Percentiles rank a stretch among this genome's conserved stretches.
phyloP scores from a whole-genome alignment of 2,888 invertebrate genomes.

The Lomographa bimaculata region DNA sequence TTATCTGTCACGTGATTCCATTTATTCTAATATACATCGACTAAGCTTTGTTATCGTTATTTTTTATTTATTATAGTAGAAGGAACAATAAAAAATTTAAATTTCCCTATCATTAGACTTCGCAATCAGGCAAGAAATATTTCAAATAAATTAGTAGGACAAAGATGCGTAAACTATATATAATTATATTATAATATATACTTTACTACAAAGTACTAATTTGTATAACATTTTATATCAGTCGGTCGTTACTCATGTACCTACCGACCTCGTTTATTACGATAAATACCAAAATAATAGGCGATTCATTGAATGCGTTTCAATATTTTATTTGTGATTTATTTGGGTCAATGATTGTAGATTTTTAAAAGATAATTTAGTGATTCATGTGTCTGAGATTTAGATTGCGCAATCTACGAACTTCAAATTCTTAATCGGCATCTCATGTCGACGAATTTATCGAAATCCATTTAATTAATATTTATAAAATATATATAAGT shows the following conservation, averaged over 20 bases:
- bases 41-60: conserved; percentile 15
- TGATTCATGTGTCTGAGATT: conserved; percentile 17
- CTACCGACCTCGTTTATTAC: conserved; percentile 14
- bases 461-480: conserved; percentile 1
- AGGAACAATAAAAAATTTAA: too few relatives aligned
- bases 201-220: too few relatives aligned
- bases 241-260: neutral
- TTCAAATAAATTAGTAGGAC: too few relatives aligned
- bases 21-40: conserved; percentile 20
- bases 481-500: neutral
- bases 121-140: too few relatives aligned
- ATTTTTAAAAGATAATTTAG: conserved; percentile 19
- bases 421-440: conserved; percentile 12
- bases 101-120: too few relatives aligned
- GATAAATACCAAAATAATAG: conserved; percentile 11
- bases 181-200: too few relatives aligned
- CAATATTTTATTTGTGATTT: conserved; percentile 12
- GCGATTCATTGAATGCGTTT: conserved; percentile 12
- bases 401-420: conserved; percentile 18
- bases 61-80: too few relatives aligned
- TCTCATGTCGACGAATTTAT: conserved; percentile 4
- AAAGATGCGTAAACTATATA: too few relatives aligned
- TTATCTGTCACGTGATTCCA: conserved; percentile 26
- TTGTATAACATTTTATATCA: too few relatives aligned
- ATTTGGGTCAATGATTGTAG: conserved; percentile 21